Evolutionary conservation across 2,113 vertebrate genomes (phyloP), one percentile per base, ranked within the genome.

Genomic region (Crypturellus undulatus): DNA sequence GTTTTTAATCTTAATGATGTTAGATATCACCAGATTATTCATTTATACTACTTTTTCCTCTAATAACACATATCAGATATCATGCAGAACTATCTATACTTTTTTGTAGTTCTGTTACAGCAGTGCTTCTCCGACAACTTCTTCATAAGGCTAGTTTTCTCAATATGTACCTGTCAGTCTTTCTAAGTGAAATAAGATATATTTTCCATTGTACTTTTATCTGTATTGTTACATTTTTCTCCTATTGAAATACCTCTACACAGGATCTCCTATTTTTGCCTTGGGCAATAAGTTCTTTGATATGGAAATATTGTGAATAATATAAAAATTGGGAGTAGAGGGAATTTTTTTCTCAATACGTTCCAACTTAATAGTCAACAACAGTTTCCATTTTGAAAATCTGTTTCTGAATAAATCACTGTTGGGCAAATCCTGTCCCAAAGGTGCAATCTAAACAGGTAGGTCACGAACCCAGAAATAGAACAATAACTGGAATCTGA

Each of bases 281-380:
- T 81, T 10, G 26, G 42, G 49, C 54, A 67, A 71, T 77, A 87
- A 19, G 71, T 90, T 82, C 73, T 92, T 76, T 89, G 75, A 87
- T 87, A 84, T 34, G 26, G 69, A 89, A 87, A 92, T 91, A 71
- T 20, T 83, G 47, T 94, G 83, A 85, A 92, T 93, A 88, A 91
- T 82, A 58, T 21, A 90, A 79, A 95, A 87, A 43, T 52, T 85
- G 47, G 38, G 36, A 65, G 17, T 28, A 49, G 9, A 22, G 26
- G 8, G 12, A 1, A 1, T 2, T 47, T 76, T 52, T 54, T 10
- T 40, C 72, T 64, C 54, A 32, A 67, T 63, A 54, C 12, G 42
- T 60, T 90, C 38, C 68, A 83, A 78, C 5, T 60, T 60, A 58
- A 68, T 36, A 47, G 12, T 91, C 24, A 68, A 30, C 24, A 68